Conservation (phyloP, 2,888 invertebrate species). For the Hololepta plana region DNA sequence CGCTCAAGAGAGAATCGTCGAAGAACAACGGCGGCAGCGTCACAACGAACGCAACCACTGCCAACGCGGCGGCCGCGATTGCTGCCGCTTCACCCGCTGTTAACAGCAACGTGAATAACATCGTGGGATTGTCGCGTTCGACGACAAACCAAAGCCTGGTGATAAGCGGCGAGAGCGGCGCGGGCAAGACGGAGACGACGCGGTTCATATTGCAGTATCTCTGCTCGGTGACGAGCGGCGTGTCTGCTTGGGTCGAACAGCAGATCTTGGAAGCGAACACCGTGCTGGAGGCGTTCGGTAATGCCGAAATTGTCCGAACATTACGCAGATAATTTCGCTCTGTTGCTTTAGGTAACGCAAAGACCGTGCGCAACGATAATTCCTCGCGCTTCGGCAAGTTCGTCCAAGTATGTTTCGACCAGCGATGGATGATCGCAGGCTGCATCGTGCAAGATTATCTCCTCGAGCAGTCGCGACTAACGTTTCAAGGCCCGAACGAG, state of each 20-base stretch:
- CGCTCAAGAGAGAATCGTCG: conserved; percentile 34
- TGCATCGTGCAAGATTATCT: conserved; percentile 84
- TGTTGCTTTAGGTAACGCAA: conserved; percentile 61
- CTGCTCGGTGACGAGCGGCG: conserved; percentile 65
- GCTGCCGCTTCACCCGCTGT: conserved; percentile 20
- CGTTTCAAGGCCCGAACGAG: conserved; percentile 74
- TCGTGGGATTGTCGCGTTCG: too few relatives aligned
- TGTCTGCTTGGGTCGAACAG: conserved; percentile 86
- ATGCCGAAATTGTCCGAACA: conserved; percentile 10
- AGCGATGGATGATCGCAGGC: conserved; percentile 75
- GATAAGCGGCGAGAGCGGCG: conserved; percentile 84
- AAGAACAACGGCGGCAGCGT: conserved; percentile 16
- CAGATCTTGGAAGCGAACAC: conserved; percentile 89
- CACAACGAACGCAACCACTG: too few relatives aligned
- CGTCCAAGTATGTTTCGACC: conserved; percentile 84
- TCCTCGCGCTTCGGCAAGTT: conserved; percentile 91
- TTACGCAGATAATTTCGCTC: not conserved
- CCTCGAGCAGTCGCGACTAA: conserved; percentile 77
- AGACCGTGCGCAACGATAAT: conserved; percentile 85
- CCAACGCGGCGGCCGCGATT: not conserved
- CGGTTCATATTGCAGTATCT: conserved; percentile 83
- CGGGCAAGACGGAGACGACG: conserved; percentile 87
- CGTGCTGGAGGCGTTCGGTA: conserved; percentile 83
- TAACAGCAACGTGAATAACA: too few relatives aligned
- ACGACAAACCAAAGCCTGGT: conserved; percentile 79